Evolutionary conservation across 2,888 invertebrate genomes (phyloP).

Genomic region (Melitaea athalia): DNA sequence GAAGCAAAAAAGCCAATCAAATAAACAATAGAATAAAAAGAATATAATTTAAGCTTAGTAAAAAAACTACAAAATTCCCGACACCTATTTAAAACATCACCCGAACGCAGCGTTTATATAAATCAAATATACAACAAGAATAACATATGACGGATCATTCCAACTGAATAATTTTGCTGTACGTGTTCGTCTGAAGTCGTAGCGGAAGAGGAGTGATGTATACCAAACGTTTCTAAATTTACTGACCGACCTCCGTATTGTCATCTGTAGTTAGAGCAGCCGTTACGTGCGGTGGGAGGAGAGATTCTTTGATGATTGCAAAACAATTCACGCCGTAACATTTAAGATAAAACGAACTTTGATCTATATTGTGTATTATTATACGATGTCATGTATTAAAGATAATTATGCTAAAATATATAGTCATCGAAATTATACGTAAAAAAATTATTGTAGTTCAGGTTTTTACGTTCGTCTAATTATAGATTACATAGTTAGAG

Average conservation of each 20-base stretch:
- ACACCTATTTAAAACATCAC: background rate
- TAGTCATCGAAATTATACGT: too few relatives aligned
- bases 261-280: slow-evolving; percentile 32
- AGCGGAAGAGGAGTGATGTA: slow-evolving; percentile 39
- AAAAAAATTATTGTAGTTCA: too few relatives aligned
- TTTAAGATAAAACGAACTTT: background rate
- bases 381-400: background rate
- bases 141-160: slow-evolving; percentile 13
- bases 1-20: background rate
- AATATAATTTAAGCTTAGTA: background rate
- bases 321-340: slow-evolving; percentile 2
- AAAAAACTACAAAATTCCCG: background rate
- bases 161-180: slow-evolving; percentile 18
- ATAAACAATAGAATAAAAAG: background rate
- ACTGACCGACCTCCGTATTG: slow-evolving; percentile 41
- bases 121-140: background rate
- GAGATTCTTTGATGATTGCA: slow-evolving; percentile 5
- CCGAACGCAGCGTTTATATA: background rate
- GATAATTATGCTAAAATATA: too few relatives aligned
- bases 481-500: too few relatives aligned
- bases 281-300: background rate
- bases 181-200: slow-evolving; percentile 3
- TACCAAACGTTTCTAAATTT: slow-evolving; percentile 42
- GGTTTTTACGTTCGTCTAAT: too few relatives aligned
- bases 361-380: background rate